Conservation (phyloP, 2,113 vertebrate genomes). For the Serinus canaria region DNA sequence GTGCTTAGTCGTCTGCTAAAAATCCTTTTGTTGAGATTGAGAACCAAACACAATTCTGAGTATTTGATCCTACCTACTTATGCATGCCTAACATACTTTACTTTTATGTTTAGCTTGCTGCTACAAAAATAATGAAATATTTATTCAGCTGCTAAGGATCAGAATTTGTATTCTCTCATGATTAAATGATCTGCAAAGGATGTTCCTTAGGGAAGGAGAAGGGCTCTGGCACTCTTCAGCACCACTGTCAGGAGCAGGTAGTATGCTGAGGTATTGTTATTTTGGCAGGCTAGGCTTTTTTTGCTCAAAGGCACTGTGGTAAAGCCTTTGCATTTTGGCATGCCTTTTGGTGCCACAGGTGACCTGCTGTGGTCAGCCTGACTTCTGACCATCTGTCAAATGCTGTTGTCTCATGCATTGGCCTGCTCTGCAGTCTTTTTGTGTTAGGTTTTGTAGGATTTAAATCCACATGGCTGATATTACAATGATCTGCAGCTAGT, state of each 20-base stretch:
- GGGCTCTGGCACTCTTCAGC: background rate
- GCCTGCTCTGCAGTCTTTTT: background rate
- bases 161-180: background rate
- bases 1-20: conserved; percentile 46
- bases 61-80: conserved; percentile 39
- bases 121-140: conserved; percentile 21
- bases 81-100: background rate
- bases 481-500: background rate
- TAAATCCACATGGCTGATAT: background rate
- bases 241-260: background rate
- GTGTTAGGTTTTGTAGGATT: background rate
- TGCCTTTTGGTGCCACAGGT: background rate
- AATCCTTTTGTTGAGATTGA: conserved; percentile 21
- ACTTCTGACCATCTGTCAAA: background rate
- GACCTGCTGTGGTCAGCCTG: background rate
- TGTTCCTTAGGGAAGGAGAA: background rate
- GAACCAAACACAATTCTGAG: background rate
- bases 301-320: background rate
- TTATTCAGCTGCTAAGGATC: conserved; percentile 38
- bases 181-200: background rate
- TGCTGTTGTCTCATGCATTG: background rate
- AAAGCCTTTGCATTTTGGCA: background rate
- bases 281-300: background rate
- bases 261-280: background rate
- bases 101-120: conserved; percentile 15